phyloP scores from a whole-genome alignment of 2,888 invertebrate genomes.

The Cataglyphis rosenhaueri region DNA sequence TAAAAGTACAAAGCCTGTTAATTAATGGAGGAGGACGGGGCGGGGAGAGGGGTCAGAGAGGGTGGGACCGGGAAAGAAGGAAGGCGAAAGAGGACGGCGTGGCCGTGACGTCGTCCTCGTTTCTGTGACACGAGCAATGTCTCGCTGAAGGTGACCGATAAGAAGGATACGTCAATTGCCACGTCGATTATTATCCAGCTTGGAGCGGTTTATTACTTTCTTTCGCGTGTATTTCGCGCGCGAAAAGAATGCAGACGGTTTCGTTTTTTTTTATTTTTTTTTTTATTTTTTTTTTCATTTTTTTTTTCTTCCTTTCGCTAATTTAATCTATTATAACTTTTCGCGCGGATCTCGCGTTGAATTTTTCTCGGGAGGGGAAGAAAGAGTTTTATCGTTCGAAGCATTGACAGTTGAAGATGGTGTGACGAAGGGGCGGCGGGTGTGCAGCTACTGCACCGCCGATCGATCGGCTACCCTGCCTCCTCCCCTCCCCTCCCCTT shows the following conservation, averaged over 20 bases:
- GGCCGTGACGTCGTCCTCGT: constrained; percentile 45
- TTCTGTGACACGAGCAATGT: constrained; percentile 22
- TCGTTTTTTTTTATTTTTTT: background rate
- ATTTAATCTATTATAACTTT: background rate
- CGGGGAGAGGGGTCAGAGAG: constrained; percentile 62
- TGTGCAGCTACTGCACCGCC: constrained; percentile 46
- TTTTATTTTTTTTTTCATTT: background rate
- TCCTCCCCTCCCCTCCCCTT: background rate
- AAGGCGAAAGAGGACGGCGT: constrained; percentile 64
- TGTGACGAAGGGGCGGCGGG: constrained; percentile 29
- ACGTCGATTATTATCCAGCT: constrained; percentile 21
- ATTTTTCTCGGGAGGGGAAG: constrained; percentile 30
- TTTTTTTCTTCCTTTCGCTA: background rate
- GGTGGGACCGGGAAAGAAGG: constrained; percentile 55
- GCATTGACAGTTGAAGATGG: constrained; percentile 33
- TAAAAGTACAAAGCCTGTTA: constrained; percentile 85
- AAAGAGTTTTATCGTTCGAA: constrained; percentile 33
- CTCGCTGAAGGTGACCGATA: constrained; percentile 5
- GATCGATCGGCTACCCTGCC: constrained; percentile 55
- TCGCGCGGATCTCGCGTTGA: background rate
- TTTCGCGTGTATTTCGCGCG: background rate
- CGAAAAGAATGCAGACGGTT: background rate
- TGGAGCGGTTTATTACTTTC: background rate
- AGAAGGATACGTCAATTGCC: constrained; percentile 24
- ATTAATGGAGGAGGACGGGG: constrained; percentile 83